Evolutionary conservation across 2,797 vertebrate genomes (phyloP), one percentile per base, ranked within the genome.

Genomic region (Champsocephalus gunnari): DNA sequence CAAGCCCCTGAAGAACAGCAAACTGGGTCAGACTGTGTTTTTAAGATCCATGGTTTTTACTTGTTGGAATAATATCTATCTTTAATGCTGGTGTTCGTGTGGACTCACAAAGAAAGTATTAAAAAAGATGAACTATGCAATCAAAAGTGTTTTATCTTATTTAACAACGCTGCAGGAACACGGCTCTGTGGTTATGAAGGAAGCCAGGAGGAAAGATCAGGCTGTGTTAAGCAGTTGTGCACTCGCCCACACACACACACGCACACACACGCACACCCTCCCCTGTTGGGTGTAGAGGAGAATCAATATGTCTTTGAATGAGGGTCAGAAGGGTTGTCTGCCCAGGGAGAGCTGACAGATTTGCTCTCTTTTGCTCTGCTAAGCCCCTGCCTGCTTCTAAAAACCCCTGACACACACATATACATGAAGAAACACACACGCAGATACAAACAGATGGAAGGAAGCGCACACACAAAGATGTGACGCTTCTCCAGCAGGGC

Each of bases 301-400:
- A 95, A 96, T 96, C 95, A 95, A 96, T 96, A 95, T 91, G 94
- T 94, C 94, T 95, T 95, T 95, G 94, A 96, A 96, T 95, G 94
- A 94, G 94, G 95, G 95, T 96, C 95, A 95, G 91, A 93, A 94
- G 95, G 95, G 93, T 93, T 95, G 92, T 93, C 94, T 95, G 93
- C 92, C 94, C 91, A 90, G 94, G 94, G 94, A 95, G 92, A 95
- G 93, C 94, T 95, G 94, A 95, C 94, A 95, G 95, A 96, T 96
- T 95, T 96, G 94, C 94, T 94, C 94, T 95, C 94, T 94, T 95
- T 95, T 95, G 93, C 94, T 95, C 92, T 87, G 90, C 92, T 94
- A 95, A 94, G 90, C 92, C 83, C 90, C 89, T 90, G 89, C 88
- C 87, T 88, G 85, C 88, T 88, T 92, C 88, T 87, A 87, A 91